Evolutionary conservation across 2,797 vertebrate genomes (phyloP).

Genomic region (Chromobotia macracanthus): DNA sequence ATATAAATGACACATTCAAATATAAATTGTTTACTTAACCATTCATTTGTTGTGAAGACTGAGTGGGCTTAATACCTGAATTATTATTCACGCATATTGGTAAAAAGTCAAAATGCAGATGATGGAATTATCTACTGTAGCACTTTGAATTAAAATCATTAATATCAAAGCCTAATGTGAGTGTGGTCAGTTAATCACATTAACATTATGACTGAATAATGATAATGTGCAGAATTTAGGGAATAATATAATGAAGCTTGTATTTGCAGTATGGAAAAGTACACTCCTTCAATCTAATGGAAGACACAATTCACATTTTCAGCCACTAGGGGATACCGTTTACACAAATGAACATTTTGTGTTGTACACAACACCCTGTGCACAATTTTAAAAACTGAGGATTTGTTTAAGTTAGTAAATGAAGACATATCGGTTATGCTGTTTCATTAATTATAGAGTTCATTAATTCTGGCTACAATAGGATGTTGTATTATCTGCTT

Average conservation of each 20-base stretch:
- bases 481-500: not conserved
- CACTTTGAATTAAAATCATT: slow-evolving; percentile 35
- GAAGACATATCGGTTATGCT: not conserved
- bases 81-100: not conserved
- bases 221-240: not conserved
- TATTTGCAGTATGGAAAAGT: not conserved
- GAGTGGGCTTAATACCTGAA: slow-evolving; percentile 10
- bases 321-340: not conserved
- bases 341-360: not conserved
- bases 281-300: not conserved
- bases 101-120: not conserved
- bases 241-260: too few species aligned
- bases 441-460: slow-evolving; percentile 36
- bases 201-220: slow-evolving; percentile 1
- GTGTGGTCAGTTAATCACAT: too few species aligned
- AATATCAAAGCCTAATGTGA: slow-evolving; percentile 3
- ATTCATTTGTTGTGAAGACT: not conserved
- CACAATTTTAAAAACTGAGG: not conserved
- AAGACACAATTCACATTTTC: not conserved
- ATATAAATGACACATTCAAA: slow-evolving; percentile 1
- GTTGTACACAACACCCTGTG: not conserved
- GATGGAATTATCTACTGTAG: slow-evolving; percentile 13
- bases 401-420: not conserved
- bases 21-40: not conserved
- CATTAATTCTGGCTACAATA: slow-evolving; percentile 11